Evolutionary conservation across 2,797 vertebrate genomes (phyloP).

Genomic region (Geotrypetes seraphini): DNA sequence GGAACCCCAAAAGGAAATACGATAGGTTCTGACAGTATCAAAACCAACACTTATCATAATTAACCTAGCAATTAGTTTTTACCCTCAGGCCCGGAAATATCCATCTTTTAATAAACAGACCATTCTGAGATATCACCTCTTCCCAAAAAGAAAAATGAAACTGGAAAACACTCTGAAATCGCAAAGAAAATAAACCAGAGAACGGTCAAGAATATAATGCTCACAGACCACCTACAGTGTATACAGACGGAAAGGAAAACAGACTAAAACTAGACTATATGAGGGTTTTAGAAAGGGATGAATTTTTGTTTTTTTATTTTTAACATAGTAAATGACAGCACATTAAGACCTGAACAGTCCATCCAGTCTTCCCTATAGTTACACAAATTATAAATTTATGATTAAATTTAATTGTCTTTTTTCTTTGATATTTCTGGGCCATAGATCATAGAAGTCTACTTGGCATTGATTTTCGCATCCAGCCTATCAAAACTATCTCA

Average conservation of each 20-base stretch:
- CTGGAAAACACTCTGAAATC: background rate
- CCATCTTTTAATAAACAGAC: slow-evolving; percentile 11
- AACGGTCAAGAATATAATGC: background rate
- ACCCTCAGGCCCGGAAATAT: slow-evolving; percentile 29
- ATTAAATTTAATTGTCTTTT: too few relatives aligned
- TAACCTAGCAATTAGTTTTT: slow-evolving; percentile 46
- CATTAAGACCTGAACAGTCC: too few relatives aligned
- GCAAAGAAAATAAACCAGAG: slow-evolving; percentile 5
- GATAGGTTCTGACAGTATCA: slow-evolving; percentile 42
- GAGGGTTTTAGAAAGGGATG: too few relatives aligned
- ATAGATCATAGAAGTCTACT: too few relatives aligned
- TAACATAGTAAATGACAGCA: too few relatives aligned
- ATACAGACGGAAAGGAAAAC: background rate
- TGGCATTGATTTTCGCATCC: too few relatives aligned
- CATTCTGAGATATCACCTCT: background rate
- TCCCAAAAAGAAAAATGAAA: slow-evolving; percentile 9
- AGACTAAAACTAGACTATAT: too few relatives aligned
- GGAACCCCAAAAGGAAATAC: slow-evolving; percentile 38
- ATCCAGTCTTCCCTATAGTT: too few relatives aligned
- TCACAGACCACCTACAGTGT: slow-evolving; percentile 2
- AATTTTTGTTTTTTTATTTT: too few relatives aligned
- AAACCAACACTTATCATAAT: slow-evolving; percentile 48
- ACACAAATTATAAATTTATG: too few relatives aligned
- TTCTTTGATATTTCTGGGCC: too few relatives aligned
- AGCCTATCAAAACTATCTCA: too few relatives aligned